Base-by-base conservation (phyloP, 2,113 vertebrate species). In the Campylorhamphus procurvoides region DNA sequence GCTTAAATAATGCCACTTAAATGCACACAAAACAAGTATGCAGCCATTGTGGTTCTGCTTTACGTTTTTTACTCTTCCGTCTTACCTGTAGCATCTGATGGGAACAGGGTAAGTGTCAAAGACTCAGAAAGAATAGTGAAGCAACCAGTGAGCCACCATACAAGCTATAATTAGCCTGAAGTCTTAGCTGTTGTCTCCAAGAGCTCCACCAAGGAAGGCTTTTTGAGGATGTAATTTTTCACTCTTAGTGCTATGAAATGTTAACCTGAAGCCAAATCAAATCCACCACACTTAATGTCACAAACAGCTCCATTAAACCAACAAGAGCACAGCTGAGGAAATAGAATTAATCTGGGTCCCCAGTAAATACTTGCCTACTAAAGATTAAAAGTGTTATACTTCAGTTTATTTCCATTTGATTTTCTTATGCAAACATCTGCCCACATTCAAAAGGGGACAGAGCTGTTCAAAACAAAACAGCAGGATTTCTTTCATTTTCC, bases 1-100 rank as follows among this genome's bases (percentile, higher is more conserved):
- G 27, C 40, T 95, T 84, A 94, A 94, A 66, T 80, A 95, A 94
- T 69, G 58, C 42, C 83, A 94, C 71, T 96, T 91, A 96, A 93
- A 90, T 55, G 24, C 50, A 90, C 91, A 96, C 31, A 78, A 93
- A 97, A 66, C 56, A 80, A 96, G n/a, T 75, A 69, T 7, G 10
- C n/a, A 81, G 72, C 75, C 86, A 35, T 56, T 90, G 66, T 84
- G 28, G 69, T 79, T 96, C 62, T 94, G 69, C 64, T 91, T 95
- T 92, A 74, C 47, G 79, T 62, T 89, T 96, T 94, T 92, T 60
- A 84, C 80, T 91, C 83, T 95, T 87, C 58, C 55, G 62, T 89
- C 79, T 59, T 72, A 67, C 81, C 84, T 96, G 92, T 93, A 90
- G 53, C 71, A 80, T 92, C 84, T 96, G 80, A 97, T 74, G n/a